Conservation (phyloP, 2,797 vertebrate genomes). For the Takifugu ocellatus region DNA sequence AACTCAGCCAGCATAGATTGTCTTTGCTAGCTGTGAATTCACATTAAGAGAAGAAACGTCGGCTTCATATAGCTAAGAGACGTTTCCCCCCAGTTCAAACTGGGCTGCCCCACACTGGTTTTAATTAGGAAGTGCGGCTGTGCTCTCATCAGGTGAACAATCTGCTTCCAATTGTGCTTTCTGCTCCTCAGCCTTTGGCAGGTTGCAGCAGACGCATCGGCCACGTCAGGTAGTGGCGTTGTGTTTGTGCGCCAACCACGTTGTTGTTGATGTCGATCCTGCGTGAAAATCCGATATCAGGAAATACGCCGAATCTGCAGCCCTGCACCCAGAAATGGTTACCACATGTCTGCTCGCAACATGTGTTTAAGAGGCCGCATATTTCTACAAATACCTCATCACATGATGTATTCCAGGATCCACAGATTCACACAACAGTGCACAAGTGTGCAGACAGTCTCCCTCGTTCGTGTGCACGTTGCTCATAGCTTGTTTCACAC, state of each 20-base stretch:
- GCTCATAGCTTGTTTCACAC: background rate
- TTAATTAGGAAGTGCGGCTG: constrained; percentile 46
- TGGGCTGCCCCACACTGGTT: constrained; percentile 40
- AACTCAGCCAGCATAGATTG: no score
- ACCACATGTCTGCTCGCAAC: constrained; percentile 62
- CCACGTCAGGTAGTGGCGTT: no score
- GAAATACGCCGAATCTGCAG: constrained; percentile 29
- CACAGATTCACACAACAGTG: no score
- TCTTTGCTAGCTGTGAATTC: background rate
- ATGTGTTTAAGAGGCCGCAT: constrained; percentile 35
- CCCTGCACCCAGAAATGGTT: constrained; percentile 52
- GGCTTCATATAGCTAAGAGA: background rate
- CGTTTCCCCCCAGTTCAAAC: constrained; percentile 28
- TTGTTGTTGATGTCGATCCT: background rate
- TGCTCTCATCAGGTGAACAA: constrained; percentile 14
- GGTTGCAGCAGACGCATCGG: background rate
- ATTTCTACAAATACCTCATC: constrained; percentile 27
- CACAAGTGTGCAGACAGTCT: no score
- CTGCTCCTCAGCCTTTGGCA: constrained; percentile 11
- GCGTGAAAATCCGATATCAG: constrained; percentile 25
- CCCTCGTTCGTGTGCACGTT: background rate
- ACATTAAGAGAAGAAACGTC: constrained; percentile 20
- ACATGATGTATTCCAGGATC: constrained; percentile 17
- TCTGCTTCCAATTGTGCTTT: constrained; percentile 43
- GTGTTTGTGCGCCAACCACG: no score